These are phyloP conservation scores for Megaustenia siamemsis DNA, from an alignment of 2,888 invertebrate species.

Conservation along the genomic window DNA sequence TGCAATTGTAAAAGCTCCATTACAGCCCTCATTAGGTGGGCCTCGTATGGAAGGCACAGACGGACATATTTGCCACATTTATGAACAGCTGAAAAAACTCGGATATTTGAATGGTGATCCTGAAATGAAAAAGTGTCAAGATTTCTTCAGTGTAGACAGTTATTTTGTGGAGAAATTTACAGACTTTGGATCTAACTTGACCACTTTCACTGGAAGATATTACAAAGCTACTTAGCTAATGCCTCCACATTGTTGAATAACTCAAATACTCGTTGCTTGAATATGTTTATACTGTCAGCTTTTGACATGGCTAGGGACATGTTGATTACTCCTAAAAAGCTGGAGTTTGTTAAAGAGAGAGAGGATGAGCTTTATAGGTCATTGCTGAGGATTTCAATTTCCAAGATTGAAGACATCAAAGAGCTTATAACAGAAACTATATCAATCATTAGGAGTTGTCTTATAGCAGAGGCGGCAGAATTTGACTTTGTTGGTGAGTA, in stretches of 20 bases:
- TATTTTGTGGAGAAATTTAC: slow-evolving; percentile 82
- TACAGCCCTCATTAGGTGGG: slow-evolving; percentile 31
- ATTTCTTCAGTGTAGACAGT: slow-evolving; percentile 80
- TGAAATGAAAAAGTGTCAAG: slow-evolving; percentile 51
- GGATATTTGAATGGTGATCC: slow-evolving; percentile 63
- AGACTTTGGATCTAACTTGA: slow-evolving; percentile 78
- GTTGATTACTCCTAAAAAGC: slow-evolving; percentile 90
- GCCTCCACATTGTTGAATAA: slow-evolving; percentile 83
- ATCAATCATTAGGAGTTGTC: slow-evolving; percentile 84
- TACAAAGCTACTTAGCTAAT: slow-evolving; percentile 80
- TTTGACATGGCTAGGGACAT: slow-evolving; percentile 93
- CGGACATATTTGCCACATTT: slow-evolving; percentile 37
- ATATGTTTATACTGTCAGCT: slow-evolving; percentile 89
- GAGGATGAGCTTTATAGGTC: slow-evolving; percentile 89
- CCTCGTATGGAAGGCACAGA: background rate
- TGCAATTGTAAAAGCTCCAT: background rate
- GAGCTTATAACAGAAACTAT: slow-evolving; percentile 88
- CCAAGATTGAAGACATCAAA: slow-evolving; percentile 89
- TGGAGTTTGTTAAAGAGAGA: slow-evolving; percentile 89
- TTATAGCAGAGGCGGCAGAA: slow-evolving; percentile 81
- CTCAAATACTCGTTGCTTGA: slow-evolving; percentile 82
- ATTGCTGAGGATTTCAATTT: slow-evolving; percentile 85
- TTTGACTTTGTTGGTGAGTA: slow-evolving; percentile 81
- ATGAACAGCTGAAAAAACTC: slow-evolving; percentile 64
- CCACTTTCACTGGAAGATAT: slow-evolving; percentile 69